Base-by-base conservation (phyloP, 2,113 vertebrate genomes). In the Callocephalon fimbriatum region DNA sequence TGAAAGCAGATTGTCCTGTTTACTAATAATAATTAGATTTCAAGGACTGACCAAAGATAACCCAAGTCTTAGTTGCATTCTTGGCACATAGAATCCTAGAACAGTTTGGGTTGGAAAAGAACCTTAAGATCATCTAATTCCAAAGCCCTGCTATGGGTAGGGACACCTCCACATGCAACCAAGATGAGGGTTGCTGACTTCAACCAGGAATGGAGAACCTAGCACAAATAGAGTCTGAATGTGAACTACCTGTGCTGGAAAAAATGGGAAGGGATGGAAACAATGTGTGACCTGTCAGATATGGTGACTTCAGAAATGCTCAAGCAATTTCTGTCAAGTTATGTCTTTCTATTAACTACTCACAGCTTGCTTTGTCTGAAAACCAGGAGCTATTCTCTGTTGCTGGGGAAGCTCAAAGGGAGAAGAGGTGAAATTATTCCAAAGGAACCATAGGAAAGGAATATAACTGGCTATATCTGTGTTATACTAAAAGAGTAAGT, bases 181-280 rank as follows among this genome's bases (percentile, higher is more conserved):
- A 86, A 32, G 54, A 74, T 44, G 65, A 86, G 21, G 15, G 27
- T 29, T 90, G 70, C 65, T 58, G 85, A 45, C 38, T 58, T 53
- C 83, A 66, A 37, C 37, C 67, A 67, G 54, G 73, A 79, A 71
- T 8, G 53, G 44, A 73, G 67, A 25, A 63, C 22, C 35, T 37
- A 53, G 48, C 35, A 73, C 59, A 73, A 85, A 80, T 48, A 62
- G 70, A 78, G 54, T 10, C 32, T 81, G 78, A 80, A 73, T 0
- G 9, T 68, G 48, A 80, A 25, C 74, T 96, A 91, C 90, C 93
- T 94, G 90, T 40, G 73, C 83, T 91, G 90, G 93, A 81, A 91
- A 91, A 90, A 77, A 85, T 65, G 48, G 54, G 54, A 56, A 77
- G 59, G 45, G 83, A 23, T 81, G 74, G 83, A 96, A 96, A 93